Evolutionary conservation across 2,888 invertebrate species (phyloP).

Genomic region (Agonum fuliginosum): DNA sequence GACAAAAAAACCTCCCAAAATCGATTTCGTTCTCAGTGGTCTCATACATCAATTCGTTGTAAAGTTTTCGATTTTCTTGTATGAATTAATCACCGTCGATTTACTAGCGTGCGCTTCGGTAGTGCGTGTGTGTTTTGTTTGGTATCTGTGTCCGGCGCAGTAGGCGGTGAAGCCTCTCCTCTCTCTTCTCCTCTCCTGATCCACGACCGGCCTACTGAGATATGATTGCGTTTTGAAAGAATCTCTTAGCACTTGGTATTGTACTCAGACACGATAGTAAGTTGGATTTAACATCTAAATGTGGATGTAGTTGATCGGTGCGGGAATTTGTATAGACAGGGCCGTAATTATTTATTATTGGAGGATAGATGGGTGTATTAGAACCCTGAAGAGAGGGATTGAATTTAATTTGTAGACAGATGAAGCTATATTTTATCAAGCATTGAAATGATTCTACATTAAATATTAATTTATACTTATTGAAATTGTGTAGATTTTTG

Average conservation of each 20-base stretch:
- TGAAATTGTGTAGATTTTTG: too few species aligned
- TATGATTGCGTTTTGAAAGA: conserved; percentile 43
- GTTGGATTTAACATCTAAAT: conserved; percentile 16
- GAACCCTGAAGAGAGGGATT: not conserved
- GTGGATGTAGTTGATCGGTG: not conserved
- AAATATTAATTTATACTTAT: too few species aligned
- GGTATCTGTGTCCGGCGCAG: conserved; percentile 43
- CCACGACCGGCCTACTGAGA: not conserved
- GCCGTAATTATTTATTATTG: conserved; percentile 5
- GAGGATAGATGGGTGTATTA: not conserved
- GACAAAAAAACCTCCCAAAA: conserved; percentile 8
- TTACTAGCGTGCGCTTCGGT: conserved; percentile 34
- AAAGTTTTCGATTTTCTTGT: conserved; percentile 35
- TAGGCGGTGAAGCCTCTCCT: conserved; percentile 31
- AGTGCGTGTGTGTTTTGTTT: conserved; percentile 53
- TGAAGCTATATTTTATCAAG: not conserved
- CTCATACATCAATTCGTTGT: conserved; percentile 35
- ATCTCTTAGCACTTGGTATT: conserved; percentile 26
- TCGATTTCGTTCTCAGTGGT: conserved; percentile 39
- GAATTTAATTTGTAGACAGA: not conserved
- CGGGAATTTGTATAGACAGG: not conserved
- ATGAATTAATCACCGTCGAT: conserved; percentile 45
- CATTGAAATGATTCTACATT: too few species aligned
- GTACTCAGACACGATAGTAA: conserved; percentile 4
- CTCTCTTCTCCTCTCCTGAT: not conserved